A percentile compares a stretch with the other conserved stretches of the same genome.
Conservation (phyloP, 2,797 vertebrate genomes). For the Miichthys miiuy region DNA sequence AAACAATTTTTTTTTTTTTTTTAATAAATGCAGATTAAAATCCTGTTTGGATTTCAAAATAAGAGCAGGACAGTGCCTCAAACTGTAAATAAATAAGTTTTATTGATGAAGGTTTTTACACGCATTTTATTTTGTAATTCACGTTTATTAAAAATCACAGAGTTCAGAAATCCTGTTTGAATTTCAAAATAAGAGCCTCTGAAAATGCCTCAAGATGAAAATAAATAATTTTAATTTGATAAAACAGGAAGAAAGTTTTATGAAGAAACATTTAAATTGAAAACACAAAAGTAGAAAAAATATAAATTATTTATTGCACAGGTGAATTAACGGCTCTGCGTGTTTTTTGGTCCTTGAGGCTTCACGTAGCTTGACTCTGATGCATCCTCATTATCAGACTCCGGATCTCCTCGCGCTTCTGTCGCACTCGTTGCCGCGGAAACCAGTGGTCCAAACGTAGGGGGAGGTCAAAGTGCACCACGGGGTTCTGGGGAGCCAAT, state of each 20-base stretch:
- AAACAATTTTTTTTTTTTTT: no score
- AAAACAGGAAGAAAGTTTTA: no score
- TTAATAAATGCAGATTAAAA: background rate
- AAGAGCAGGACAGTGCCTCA: no score
- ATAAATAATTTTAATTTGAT: background rate
- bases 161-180: no score
- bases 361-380: slow-evolving; percentile 78
- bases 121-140: no score
- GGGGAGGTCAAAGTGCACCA: slow-evolving; percentile 91
- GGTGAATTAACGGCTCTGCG: background rate
- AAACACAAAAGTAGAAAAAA: background rate
- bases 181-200: slow-evolving; percentile 31
- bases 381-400: slow-evolving; percentile 91
- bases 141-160: no score
- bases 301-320: slow-evolving; percentile 31
- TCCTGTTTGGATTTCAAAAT: no score
- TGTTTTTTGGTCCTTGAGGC: background rate
- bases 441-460: slow-evolving; percentile 92
- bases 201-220: no score
- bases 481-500: slow-evolving; percentile 88
- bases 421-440: slow-evolving; percentile 88
- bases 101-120: no score
- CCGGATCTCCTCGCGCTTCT: slow-evolving; percentile 92
- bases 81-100: no score
- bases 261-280: background rate